Percentiles rank a stretch among this genome's conserved stretches.
These are phyloP conservation scores for Dendropsophus ebraccatus DNA, from an alignment of 2,113 vertebrate genomes.

Conservation along the genomic window DNA sequence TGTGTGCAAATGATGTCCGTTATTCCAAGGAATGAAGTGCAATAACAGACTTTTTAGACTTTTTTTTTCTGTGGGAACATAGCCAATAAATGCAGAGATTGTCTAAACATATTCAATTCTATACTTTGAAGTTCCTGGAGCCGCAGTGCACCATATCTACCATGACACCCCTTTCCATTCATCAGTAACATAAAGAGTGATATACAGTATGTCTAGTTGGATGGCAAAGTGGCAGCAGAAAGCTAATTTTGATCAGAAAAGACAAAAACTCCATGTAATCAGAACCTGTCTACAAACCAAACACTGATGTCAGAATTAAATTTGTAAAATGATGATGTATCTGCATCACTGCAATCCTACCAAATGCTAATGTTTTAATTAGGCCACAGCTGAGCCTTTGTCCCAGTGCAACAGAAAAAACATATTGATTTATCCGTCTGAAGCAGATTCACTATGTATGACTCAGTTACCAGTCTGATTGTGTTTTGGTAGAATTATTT, in stretches of 20 bases:
- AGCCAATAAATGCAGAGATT: no score
- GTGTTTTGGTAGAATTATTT: not conserved
- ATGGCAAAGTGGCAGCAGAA: not conserved
- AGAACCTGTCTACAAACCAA: not conserved
- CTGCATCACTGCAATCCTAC: not conserved
- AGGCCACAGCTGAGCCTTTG: not conserved
- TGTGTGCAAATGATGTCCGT: no score
- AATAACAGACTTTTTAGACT: no score
- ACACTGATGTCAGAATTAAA: not conserved
- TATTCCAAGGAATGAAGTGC: no score
- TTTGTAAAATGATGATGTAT: not conserved
- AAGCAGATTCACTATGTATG: not conserved
- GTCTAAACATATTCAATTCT: no score
- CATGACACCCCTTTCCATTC: no score
- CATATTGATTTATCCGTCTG: not conserved
- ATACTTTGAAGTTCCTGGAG: no score
- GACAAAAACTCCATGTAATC: not conserved
- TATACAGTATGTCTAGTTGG: no score
- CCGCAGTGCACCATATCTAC: no score
- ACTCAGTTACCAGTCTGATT: not conserved
- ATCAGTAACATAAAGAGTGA: no score
- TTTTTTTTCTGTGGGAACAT: no score
- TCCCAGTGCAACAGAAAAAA: not conserved
- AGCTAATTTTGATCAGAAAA: not conserved
- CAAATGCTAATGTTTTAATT: constrained; percentile 13